These are phyloP conservation scores for Tachypleus tridentatus DNA, from an alignment of 1,140 invertebrate genomes.

Conservation along the genomic window DNA sequence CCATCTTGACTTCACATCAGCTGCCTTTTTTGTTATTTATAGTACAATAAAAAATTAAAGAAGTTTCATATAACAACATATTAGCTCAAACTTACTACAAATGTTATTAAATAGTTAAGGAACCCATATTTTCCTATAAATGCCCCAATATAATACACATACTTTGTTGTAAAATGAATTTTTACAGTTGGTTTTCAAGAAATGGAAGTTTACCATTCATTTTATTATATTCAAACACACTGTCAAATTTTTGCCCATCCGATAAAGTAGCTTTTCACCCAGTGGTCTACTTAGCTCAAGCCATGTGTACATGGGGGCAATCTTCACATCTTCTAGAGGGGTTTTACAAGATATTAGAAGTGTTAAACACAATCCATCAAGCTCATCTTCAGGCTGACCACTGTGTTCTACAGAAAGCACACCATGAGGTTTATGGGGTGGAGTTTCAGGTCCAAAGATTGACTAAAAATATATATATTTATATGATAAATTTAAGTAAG, in stretches of 20 bases:
- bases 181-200: too few species aligned
- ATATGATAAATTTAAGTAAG: constrained; percentile 1
- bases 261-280: constrained; percentile 51
- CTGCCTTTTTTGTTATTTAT: too few species aligned
- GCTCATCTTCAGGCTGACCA: constrained; percentile 37
- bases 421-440: constrained; percentile 67
- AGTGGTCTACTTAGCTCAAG: constrained; percentile 57
- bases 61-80: too few species aligned
- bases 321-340: constrained; percentile 59
- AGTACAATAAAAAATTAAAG: too few species aligned
- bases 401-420: constrained; percentile 26
- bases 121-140: too few species aligned
- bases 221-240: constrained; percentile 61
- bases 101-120: too few species aligned
- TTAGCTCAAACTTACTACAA: too few species aligned
- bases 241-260: constrained; percentile 59
- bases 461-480: constrained; percentile 41
- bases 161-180: too few species aligned
- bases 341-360: constrained; percentile 70
- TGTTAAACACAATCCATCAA: constrained; percentile 71
- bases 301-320: constrained; percentile 81
- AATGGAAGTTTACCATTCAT: too few species aligned
- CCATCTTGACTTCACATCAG: too few species aligned
- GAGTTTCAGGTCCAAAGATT: constrained; percentile 73
- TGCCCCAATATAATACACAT: too few species aligned